A percentile compares a stretch with the other conserved stretches of the same genome.
Evolutionary conservation across 2,113 vertebrate species (phyloP).

Genomic region (Pardalotus punctatus): DNA sequence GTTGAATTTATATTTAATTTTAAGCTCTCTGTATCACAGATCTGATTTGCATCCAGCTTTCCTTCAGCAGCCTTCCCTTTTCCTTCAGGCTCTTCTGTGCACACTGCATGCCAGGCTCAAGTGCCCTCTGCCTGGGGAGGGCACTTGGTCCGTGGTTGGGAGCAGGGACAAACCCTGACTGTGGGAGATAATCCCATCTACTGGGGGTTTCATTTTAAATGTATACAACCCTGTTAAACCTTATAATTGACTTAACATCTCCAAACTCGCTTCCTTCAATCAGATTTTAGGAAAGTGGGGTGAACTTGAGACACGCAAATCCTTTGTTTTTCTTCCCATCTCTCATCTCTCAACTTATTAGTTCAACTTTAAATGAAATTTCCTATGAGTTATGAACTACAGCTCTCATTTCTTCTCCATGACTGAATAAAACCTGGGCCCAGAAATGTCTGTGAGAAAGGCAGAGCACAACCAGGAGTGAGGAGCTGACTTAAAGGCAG

Average conservation of each 20-base stretch:
- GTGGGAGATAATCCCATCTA: not conserved
- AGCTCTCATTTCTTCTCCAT: not conserved
- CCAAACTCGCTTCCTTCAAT: not conserved
- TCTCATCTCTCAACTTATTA: not conserved
- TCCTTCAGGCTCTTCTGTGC: not conserved
- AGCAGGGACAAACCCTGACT: not conserved
- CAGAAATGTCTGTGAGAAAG: not conserved
- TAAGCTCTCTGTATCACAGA: not conserved
- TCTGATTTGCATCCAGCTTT: not conserved
- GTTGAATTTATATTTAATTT: conserved; percentile 10
- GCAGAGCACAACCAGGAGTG: not conserved
- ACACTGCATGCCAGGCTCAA: fast-evolving
- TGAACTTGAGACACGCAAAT: not conserved
- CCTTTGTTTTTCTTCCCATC: not conserved
- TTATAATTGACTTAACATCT: not conserved
- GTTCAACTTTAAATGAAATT: not conserved
- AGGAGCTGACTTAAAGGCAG: not conserved
- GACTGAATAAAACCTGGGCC: not conserved
- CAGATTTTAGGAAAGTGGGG: not conserved
- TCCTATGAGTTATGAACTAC: not conserved
- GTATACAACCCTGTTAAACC: not conserved
- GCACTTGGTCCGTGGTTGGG: fast-evolving
- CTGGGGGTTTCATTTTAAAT: not conserved
- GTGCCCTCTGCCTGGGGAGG: not conserved
- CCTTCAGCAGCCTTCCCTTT: not conserved